Evolutionary conservation across 2,888 invertebrate genomes (phyloP), one percentile per base, ranked within the genome.

Genomic region (Hymenopus coronatus): DNA sequence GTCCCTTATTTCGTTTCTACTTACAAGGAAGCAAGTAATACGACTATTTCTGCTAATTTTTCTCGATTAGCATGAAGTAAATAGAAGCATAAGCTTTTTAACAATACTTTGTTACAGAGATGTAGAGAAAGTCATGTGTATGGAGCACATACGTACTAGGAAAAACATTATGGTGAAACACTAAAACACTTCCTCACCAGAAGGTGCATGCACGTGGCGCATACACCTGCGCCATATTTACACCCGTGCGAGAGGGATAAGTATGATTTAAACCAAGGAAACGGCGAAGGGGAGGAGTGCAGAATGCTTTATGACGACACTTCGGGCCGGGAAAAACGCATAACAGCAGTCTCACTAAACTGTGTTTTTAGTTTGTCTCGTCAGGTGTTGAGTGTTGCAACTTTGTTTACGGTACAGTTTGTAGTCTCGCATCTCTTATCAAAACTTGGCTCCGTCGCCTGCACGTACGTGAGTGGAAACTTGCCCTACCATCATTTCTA

Each of bases 371-470:
- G 86, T 54, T 82, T 85, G 46, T 85, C 86, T 82, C 82, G 88
- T 88, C 86, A 86, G 88, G 88, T 85, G 88, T 82, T 83, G 84
- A 84, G 85, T 70, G 54, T 70, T 14, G 83, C 15, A 85, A 84
- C 81, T 81, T 81, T 33, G 84, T 82, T 82, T 87, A 82, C 25
- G 28, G 87, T 40, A 54, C 28, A 86, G 86, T 86, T 86, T 81
- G 86, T 86, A 81, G n/a, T 20, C 86, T 86, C 86, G 28, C 81
- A 81, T 70, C 28, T 83, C 83, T 89, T 86, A 83, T 33, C 86
- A 70, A 83, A 87, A 70, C 54, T 70, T 70, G 54, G 15, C 54
- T 70, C 20, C 6, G 54, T 70, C 20, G 20, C 54, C 54, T 25
- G 54, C 54, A 70, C 54, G 54, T 70, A 70, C 54, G 54, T 70